Evolutionary conservation across 2,888 invertebrate genomes (phyloP).

Genomic region (Cantharis nigra): DNA sequence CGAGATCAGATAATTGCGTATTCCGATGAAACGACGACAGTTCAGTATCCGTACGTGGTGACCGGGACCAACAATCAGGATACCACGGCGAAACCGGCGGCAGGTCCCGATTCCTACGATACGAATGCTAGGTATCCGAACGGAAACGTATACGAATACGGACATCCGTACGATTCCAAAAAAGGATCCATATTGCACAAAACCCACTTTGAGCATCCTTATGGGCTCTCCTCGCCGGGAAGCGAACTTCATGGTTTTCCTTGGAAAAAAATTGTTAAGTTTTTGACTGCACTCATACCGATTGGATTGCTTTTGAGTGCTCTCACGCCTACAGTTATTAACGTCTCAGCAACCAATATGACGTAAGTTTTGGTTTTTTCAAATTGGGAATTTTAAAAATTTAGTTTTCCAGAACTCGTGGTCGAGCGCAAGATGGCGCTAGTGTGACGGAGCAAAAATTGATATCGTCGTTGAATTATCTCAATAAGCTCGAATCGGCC

Average conservation of each 20-base stretch:
- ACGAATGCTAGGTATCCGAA: neutral
- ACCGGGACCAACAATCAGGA: neutral
- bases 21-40: constrained; percentile 22
- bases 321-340: constrained; percentile 69
- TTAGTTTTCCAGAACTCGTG: constrained; percentile 7
- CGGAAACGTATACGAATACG: neutral
- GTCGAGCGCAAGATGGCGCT: neutral
- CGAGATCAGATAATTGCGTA: constrained; percentile 46
- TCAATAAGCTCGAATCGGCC: constrained; percentile 19
- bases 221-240: neutral
- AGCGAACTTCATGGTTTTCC: neutral
- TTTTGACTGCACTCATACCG: constrained; percentile 71
- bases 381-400: neutral
- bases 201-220: constrained; percentile 9
- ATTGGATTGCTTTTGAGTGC: constrained; percentile 73
- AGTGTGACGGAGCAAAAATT: neutral
- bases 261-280: constrained; percentile 64
- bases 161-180: neutral
- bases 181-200: constrained; percentile 14
- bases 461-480: constrained; percentile 13
- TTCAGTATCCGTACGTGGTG: constrained; percentile 4
- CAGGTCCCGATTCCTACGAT: constrained; percentile 4
- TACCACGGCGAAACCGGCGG: neutral
- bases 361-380: constrained; percentile 42
- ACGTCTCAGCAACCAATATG: constrained; percentile 56